Evolutionary conservation across 2,888 invertebrate genomes (phyloP).

Genomic region (Suillia variegata): DNA sequence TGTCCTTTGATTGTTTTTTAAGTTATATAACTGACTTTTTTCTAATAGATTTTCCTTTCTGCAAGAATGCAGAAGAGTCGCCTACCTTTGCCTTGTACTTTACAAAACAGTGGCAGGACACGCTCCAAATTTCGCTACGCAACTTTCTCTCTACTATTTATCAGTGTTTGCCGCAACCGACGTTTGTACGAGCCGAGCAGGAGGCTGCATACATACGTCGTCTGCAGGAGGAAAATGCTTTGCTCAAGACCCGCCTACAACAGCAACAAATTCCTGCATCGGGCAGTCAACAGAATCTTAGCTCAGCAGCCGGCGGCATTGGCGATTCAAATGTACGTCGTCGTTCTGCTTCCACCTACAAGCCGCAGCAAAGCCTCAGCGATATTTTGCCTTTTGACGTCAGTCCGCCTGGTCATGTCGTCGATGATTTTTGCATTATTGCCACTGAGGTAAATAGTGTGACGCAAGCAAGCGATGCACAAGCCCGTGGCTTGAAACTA

Average conservation of each 20-base stretch:
- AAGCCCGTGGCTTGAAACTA: constrained; percentile 78
- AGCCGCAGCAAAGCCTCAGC: constrained; percentile 64
- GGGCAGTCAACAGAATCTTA: constrained; percentile 37
- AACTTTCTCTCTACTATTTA: constrained; percentile 91
- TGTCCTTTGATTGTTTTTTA: constrained; percentile 37
- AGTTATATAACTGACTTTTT: background rate
- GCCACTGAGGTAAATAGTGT: constrained; percentile 71
- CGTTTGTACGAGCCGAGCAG: constrained; percentile 83
- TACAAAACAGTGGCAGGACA: constrained; percentile 94
- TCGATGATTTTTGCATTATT: constrained; percentile 91
- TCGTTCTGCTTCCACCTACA: constrained; percentile 49
- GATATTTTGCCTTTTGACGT: constrained; percentile 71
- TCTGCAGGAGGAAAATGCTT: constrained; percentile 83
- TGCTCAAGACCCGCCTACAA: constrained; percentile 65
- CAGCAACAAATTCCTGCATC: constrained; percentile 33
- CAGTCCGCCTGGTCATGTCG: constrained; percentile 77
- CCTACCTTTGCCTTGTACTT: constrained; percentile 86
- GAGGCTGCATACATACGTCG: constrained; percentile 80
- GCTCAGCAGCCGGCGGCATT: background rate
- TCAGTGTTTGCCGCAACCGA: constrained; percentile 86
- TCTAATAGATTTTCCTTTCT: constrained; percentile 91
- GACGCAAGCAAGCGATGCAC: constrained; percentile 62
- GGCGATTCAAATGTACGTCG: constrained; percentile 36
- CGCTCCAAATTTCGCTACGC: constrained; percentile 84
- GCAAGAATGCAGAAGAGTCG: constrained; percentile 90